Conservation (phyloP, 2,888 invertebrate species). For the Microctonus hyperodae region DNA sequence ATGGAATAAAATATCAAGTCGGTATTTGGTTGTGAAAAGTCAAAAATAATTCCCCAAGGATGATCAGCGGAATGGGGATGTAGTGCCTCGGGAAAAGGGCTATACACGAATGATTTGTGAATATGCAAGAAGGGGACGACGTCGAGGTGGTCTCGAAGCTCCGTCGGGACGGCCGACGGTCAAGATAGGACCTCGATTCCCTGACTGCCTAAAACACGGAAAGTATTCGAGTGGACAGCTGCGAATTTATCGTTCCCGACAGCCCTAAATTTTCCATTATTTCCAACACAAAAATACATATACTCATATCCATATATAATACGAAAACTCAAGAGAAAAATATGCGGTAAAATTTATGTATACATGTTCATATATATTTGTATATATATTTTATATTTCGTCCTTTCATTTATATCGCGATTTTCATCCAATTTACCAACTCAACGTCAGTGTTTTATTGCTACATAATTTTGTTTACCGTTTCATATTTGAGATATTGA, state of each 20-base stretch:
- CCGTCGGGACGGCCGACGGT: conserved; percentile 53
- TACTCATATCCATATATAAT: not conserved
- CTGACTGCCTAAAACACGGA: conserved; percentile 61
- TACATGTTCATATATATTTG: conserved; percentile 29
- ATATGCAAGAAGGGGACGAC: conserved; percentile 59
- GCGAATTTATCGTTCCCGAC: conserved; percentile 60
- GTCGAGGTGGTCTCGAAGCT: conserved; percentile 29
- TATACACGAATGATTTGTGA: conserved; percentile 60
- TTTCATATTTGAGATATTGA: not conserved
- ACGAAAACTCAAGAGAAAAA: conserved; percentile 36
- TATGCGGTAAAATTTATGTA: conserved; percentile 49
- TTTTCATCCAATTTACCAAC: conserved; percentile 9
- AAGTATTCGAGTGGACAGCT: conserved; percentile 63
- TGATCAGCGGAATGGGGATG: not conserved
- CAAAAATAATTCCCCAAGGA: conserved; percentile 12
- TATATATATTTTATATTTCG: conserved; percentile 20
- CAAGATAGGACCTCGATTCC: conserved; percentile 59
- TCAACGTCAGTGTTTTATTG: not conserved
- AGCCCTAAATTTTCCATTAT: conserved; percentile 63
- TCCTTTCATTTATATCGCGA: conserved; percentile 3
- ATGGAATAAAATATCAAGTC: not conserved
- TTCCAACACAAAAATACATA: conserved; percentile 32
- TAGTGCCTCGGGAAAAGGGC: conserved; percentile 21
- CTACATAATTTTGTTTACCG: not conserved
- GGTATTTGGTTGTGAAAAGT: not conserved